These are phyloP conservation scores for Vollenhovia emeryi DNA, from an alignment of 1,140 invertebrate species.

Conservation along the genomic window DNA sequence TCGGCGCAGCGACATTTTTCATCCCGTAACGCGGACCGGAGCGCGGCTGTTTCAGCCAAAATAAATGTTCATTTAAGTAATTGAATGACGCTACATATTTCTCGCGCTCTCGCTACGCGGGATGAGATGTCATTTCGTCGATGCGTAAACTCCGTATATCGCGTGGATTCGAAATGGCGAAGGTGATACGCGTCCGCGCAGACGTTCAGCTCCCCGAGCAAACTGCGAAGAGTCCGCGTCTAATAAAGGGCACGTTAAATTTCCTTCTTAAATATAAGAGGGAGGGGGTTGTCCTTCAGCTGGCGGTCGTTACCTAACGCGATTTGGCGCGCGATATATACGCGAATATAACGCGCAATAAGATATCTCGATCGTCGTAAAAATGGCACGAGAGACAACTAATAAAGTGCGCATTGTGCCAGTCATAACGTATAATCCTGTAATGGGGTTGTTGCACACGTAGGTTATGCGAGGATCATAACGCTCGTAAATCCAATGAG, in stretches of 20 bases:
- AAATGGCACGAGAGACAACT: conserved; percentile 60
- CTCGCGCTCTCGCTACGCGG: neutral
- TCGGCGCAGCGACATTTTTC: neutral
- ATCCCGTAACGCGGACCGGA: neutral
- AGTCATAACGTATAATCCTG: conserved; percentile 76
- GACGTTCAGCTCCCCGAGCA: neutral
- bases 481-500: conserved; percentile 67
- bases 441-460: conserved; percentile 79
- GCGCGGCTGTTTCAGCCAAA: neutral
- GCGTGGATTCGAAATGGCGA: neutral
- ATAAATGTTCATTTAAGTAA: conserved; percentile 5
- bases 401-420: conserved; percentile 57
- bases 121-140: neutral
- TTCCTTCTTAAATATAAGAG: neutral
- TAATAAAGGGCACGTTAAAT: neutral
- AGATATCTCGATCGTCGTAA: conserved; percentile 55
- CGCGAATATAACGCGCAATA: conserved; percentile 48
- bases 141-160: neutral
- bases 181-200: neutral
- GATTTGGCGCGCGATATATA: conserved; percentile 12
- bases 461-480: conserved; percentile 69
- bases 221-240: neutral
- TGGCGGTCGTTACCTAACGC: conserved; percentile 14
- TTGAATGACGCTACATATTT: neutral
- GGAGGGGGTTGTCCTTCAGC: neutral